Conservation (phyloP, 2,888 invertebrate genomes). For the Diaprepes abbreviatus region DNA sequence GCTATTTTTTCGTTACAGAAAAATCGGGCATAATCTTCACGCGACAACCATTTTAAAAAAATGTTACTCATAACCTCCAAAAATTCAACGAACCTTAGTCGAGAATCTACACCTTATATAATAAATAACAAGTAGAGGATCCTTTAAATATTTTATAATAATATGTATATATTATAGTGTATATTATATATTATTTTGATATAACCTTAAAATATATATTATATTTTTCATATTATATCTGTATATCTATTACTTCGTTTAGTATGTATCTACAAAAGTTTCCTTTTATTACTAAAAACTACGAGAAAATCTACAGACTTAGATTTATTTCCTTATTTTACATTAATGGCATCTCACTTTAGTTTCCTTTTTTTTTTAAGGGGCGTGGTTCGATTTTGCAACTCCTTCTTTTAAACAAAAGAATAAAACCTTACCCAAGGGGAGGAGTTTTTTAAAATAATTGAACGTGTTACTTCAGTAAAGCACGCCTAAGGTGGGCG, state of each 20-base stretch:
- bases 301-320: slow-evolving; percentile 39
- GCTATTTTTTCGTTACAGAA: neutral
- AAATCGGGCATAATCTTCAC: slow-evolving; percentile 13
- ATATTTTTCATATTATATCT: slow-evolving; percentile 43
- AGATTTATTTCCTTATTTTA: slow-evolving; percentile 36
- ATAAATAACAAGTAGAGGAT: slow-evolving; percentile 50
- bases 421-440: too few species aligned
- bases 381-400: neutral
- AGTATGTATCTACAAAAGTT: slow-evolving; percentile 48
- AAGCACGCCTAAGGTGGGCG: neutral
- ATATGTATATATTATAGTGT: slow-evolving; percentile 49
- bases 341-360: slow-evolving; percentile 48
- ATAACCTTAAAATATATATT: slow-evolving; percentile 49
- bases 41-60: neutral
- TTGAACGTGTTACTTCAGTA: neutral
- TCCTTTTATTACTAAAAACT: slow-evolving; percentile 22
- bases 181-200: slow-evolving; percentile 48
- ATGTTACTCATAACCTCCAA: slow-evolving; percentile 36
- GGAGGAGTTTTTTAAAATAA: neutral
- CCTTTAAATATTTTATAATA: slow-evolving; percentile 44
- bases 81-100: slow-evolving; percentile 31
- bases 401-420: neutral
- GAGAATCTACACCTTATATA: slow-evolving; percentile 46
- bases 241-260: slow-evolving; percentile 36
- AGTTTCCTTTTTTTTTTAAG: slow-evolving; percentile 6